Evolutionary conservation across 1,140 invertebrate species (phyloP).

Genomic region (Drosophila subobscura): DNA sequence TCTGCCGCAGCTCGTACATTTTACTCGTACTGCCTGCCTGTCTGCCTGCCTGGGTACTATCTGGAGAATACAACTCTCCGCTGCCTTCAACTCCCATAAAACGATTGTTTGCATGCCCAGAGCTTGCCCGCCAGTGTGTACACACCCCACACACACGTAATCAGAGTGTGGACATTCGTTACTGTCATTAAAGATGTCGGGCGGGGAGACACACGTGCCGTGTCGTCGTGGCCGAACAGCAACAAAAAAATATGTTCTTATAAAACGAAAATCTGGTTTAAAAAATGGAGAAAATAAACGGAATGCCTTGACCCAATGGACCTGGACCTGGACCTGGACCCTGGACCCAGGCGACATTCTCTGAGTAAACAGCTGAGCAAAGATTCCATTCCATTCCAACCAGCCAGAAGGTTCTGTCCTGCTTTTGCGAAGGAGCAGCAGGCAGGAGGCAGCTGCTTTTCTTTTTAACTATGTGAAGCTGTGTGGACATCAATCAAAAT

Average conservation of each 20-base stretch:
- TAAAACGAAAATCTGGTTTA: conserved; percentile 70
- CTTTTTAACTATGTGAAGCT: conserved; percentile 44
- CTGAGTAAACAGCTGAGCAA: conserved; percentile 55
- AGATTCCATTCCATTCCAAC: too few relatives aligned
- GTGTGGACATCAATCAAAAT: conserved; percentile 76
- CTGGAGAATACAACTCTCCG: not conserved
- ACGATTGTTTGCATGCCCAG: conserved; percentile 16
- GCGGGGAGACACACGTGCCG: conserved; percentile 19
- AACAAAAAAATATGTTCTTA: conserved; percentile 57
- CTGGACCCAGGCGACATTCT: conserved; percentile 13
- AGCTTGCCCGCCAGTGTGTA: too few relatives aligned
- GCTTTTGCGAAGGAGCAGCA: too few relatives aligned
- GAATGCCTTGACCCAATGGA: conserved; percentile 73
- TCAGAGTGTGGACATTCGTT: conserved; percentile 47
- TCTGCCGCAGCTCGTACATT: too few relatives aligned
- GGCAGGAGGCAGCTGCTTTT: conserved; percentile 13
- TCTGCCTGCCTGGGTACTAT: not conserved
- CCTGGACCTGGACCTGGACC: not conserved
- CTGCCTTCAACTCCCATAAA: conserved; percentile 18
- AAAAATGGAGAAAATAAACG: too few relatives aligned
- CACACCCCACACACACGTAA: conserved; percentile 19
- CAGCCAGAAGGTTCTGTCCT: too few relatives aligned
- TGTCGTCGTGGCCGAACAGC: conserved; percentile 27
- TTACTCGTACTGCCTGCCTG: too few relatives aligned
- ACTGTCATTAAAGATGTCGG: conserved; percentile 47